Percentiles rank a stretch among this genome's conserved stretches.
Evolutionary conservation across 1,140 invertebrate species (phyloP).

Genomic region (Anoplophora glabripennis): DNA sequence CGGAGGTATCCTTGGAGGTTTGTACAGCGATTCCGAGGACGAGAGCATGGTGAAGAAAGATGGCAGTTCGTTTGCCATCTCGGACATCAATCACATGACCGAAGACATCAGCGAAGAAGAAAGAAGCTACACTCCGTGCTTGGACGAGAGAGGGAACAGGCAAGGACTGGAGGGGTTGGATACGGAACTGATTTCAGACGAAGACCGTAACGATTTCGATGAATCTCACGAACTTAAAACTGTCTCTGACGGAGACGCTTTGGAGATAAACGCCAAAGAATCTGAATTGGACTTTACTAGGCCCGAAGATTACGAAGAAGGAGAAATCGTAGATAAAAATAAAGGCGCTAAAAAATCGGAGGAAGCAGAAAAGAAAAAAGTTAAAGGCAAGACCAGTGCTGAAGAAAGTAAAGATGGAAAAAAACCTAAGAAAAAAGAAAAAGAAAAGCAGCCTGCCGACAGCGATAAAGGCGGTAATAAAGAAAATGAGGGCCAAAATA

Average conservation of each 20-base stretch:
- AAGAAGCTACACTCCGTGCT: conserved; percentile 63
- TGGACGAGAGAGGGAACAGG: conserved; percentile 53
- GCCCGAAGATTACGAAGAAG: conserved; percentile 52
- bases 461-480: conserved; percentile 46
- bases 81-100: conserved; percentile 53
- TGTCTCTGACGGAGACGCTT: conserved; percentile 42
- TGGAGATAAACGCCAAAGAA: conserved; percentile 49
- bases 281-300: conserved; percentile 44
- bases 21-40: conserved; percentile 47
- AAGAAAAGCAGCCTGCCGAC: conserved; percentile 43
- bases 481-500: conserved; percentile 46
- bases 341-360: too few relatives aligned
- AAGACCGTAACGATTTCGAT: conserved; percentile 58
- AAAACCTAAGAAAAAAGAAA: conserved; percentile 50
- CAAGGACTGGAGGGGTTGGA: conserved; percentile 60
- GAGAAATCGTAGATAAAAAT: conserved; percentile 59
- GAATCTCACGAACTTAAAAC: conserved; percentile 52
- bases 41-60: conserved; percentile 38
- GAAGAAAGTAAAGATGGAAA: too few relatives aligned
- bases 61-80: conserved; percentile 33
- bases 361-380: too few relatives aligned
- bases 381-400: too few relatives aligned
- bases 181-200: conserved; percentile 70
- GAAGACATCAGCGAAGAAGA: conserved; percentile 59
- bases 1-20: conserved; percentile 15